Percentiles rank a stretch among this genome's conserved stretches.
phyloP scores from a whole-genome alignment of 2,113 vertebrate genomes.

The Oryzias javanicus region DNA sequence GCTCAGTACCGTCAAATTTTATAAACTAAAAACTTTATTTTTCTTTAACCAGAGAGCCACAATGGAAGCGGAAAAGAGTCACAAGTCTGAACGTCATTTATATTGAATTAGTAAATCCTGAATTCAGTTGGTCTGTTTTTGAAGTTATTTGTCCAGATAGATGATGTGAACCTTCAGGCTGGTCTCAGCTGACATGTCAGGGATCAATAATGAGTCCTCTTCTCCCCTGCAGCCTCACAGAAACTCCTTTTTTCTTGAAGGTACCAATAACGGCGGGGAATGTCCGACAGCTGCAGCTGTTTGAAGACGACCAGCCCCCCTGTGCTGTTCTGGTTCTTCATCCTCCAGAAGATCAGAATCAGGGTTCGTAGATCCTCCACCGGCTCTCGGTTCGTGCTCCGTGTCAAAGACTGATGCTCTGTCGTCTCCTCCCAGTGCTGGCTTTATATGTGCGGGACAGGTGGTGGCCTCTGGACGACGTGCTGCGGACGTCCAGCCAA shows the following conservation, averaged over 20 bases:
- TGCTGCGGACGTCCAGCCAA: slow-evolving; percentile 78
- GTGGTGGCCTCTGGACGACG: slow-evolving; percentile 85
- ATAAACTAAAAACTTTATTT: too few species aligned
- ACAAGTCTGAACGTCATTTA: too few species aligned
- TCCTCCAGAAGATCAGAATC: slow-evolving; percentile 40
- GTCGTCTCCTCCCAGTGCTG: slow-evolving; percentile 71
- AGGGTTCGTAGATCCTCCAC: slow-evolving; percentile 43
- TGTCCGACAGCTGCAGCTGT: slow-evolving; percentile 58
- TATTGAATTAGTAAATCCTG: too few species aligned
- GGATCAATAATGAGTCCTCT: too few species aligned
- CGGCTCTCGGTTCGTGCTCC: not conserved
- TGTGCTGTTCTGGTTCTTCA: slow-evolving; percentile 62
- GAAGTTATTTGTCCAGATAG: too few species aligned
- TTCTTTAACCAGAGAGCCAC: too few species aligned
- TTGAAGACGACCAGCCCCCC: slow-evolving; percentile 54
- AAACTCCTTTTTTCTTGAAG: slow-evolving; percentile 30
- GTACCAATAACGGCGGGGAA: slow-evolving; percentile 54
- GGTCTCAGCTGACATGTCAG: too few species aligned
- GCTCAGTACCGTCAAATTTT: too few species aligned
- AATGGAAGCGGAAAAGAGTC: too few species aligned
- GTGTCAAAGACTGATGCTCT: slow-evolving; percentile 5
- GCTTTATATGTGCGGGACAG: slow-evolving; percentile 79
- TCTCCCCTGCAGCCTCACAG: too few species aligned
- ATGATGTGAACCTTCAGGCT: too few species aligned
- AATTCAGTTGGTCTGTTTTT: too few species aligned